These are phyloP conservation scores for Archocentrus centrarchus DNA, from an alignment of 2,113 vertebrate genomes.

Conservation along the genomic window DNA sequence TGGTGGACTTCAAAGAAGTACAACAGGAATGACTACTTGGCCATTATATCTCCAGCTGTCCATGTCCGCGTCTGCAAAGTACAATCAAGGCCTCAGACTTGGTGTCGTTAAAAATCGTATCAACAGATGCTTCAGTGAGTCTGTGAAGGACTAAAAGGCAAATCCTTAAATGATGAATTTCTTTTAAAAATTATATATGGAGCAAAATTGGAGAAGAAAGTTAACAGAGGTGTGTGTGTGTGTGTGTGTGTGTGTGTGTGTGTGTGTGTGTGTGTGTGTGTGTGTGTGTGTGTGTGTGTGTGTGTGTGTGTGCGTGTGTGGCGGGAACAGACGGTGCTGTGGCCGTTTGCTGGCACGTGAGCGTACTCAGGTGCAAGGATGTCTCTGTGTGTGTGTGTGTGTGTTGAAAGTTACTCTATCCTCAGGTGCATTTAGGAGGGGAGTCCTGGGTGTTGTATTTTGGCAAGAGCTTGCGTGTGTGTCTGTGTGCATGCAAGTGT, in stretches of 20 bases:
- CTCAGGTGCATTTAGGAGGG: constrained; percentile 56
- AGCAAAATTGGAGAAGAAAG: neutral
- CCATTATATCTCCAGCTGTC: neutral
- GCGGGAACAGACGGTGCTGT: constrained; percentile 52
- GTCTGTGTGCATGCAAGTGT: constrained; percentile 5
- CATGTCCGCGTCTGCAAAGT: too few relatives aligned
- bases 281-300: neutral
- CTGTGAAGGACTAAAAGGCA: too few relatives aligned
- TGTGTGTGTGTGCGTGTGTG: neutral
- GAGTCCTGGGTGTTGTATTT: constrained; percentile 57
- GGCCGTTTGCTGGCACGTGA: constrained; percentile 60
- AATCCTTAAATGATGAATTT: too few relatives aligned
- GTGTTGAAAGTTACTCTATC: constrained; percentile 50
- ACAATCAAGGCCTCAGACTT: neutral
- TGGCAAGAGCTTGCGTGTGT: constrained; percentile 40
- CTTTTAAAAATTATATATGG: too few relatives aligned
- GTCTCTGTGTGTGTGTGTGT: neutral
- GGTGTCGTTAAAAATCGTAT: neutral
- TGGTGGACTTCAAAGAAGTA: neutral
- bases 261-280: neutral
- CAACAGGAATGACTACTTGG: constrained; percentile 1
- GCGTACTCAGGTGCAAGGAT: constrained; percentile 54
- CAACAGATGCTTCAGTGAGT: neutral
- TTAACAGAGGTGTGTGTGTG: neutral
- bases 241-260: constrained; percentile 16